A percentile compares a stretch with the other conserved stretches of the same genome.
phyloP scores from a whole-genome alignment of 2,113 vertebrate species.

The Azemiops feae region DNA sequence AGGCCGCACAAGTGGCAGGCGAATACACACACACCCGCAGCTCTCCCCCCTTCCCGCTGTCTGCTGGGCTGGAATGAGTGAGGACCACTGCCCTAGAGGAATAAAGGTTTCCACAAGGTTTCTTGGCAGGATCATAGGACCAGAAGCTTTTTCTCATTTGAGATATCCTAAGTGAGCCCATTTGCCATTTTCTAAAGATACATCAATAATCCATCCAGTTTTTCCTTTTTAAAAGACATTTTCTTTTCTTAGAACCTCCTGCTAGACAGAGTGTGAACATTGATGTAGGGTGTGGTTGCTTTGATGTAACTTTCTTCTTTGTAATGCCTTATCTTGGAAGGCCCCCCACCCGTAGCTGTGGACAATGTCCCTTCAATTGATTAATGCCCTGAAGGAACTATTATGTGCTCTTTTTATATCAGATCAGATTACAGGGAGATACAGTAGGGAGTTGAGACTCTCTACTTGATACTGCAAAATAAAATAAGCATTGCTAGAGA shows the following conservation, averaged over 20 bases:
- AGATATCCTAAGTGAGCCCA: neutral
- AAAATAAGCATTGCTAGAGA: neutral
- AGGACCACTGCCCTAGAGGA: neutral
- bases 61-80: neutral
- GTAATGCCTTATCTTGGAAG: neutral
- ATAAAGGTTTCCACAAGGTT: neutral
- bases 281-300: neutral
- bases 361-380: neutral
- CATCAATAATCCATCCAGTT: neutral
- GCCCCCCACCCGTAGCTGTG: slow-evolving; percentile 20
- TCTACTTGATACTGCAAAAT: neutral
- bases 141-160: neutral
- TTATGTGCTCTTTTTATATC: neutral
- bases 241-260: neutral
- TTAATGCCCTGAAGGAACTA: slow-evolving; percentile 2
- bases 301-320: neutral
- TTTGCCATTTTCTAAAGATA: neutral
- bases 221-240: slow-evolving; percentile 2
- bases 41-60: too few species aligned
- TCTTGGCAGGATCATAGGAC: neutral
- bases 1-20: neutral
- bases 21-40: too few species aligned
- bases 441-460: neutral
- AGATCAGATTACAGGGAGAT: neutral
- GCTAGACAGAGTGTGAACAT: slow-evolving; percentile 21